Percentiles rank a stretch among this genome's conserved stretches.
Evolutionary conservation across 2,888 invertebrate genomes (phyloP).

Genomic region (Drosophila limbata): DNA sequence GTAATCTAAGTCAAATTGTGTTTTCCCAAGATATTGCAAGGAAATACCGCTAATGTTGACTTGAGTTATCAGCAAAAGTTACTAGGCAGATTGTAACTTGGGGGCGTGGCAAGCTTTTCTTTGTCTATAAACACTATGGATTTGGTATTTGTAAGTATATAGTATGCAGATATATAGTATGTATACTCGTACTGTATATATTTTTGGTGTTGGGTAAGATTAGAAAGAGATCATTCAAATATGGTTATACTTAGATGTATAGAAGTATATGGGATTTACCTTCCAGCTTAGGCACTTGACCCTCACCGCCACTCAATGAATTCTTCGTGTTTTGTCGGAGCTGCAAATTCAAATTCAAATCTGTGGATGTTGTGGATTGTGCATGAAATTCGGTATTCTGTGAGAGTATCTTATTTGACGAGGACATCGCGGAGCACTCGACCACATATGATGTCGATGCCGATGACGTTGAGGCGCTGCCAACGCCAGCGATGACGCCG

Average conservation of each 20-base stretch:
- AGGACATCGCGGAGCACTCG: constrained; percentile 60
- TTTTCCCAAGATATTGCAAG: background rate
- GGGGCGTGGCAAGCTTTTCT: constrained; percentile 21
- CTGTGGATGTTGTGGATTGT: constrained; percentile 74
- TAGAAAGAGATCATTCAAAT: constrained; percentile 7
- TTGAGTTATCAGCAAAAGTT: constrained; percentile 6
- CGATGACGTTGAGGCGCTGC: constrained; percentile 56
- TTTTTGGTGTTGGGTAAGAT: constrained; percentile 5
- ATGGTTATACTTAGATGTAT: background rate
- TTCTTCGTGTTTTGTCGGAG: constrained; percentile 69
- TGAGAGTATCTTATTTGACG: constrained; percentile 65
- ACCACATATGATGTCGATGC: constrained; percentile 64
- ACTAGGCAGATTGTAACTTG: background rate
- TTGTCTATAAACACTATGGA: constrained; percentile 7
- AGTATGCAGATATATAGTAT: background rate
- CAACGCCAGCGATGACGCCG: constrained; percentile 71
- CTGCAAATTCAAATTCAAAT: constrained; percentile 81
- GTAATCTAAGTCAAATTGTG: background rate
- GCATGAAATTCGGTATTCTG: constrained; percentile 69
- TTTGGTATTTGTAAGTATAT: constrained; percentile 10
- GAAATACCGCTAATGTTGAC: constrained; percentile 27
- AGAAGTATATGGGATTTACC: constrained; percentile 65
- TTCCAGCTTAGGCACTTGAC: constrained; percentile 64
- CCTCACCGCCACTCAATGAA: constrained; percentile 38
- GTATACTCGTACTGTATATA: background rate